Evolutionary conservation across 2,797 vertebrate genomes (phyloP).

Genomic region (Hyperoplus lanceolatus): DNA sequence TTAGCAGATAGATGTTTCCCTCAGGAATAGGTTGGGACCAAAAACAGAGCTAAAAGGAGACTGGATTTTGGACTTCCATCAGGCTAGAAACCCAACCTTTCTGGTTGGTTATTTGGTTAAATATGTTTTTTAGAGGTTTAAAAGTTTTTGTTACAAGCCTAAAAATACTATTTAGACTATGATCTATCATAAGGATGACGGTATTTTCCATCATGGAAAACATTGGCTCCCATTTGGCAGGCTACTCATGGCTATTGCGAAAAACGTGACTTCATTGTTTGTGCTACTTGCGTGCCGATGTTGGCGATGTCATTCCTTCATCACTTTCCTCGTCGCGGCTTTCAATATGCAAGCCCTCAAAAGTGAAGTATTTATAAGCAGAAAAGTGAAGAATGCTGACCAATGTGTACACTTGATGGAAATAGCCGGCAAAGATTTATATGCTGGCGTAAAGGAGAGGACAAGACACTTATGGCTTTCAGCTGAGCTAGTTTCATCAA

Average conservation of each 20-base stretch:
- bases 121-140: background rate
- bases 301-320: constrained; percentile 32
- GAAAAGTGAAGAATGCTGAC: constrained; percentile 36
- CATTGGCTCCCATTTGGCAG: background rate
- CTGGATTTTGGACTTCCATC: background rate
- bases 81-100: background rate
- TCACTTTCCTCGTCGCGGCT: constrained; percentile 29
- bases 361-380: constrained; percentile 30
- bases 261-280: constrained; percentile 44
- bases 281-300: constrained; percentile 23
- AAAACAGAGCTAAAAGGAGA: constrained; percentile 4
- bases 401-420: constrained; percentile 30
- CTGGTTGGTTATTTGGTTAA: no score
- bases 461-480: constrained; percentile 54
- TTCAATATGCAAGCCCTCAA: constrained; percentile 7
- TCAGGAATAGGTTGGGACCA: background rate
- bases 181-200: background rate
- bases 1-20: background rate
- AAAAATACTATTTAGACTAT: background rate
- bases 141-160: background rate
- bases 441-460: constrained; percentile 43
- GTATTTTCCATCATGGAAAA: constrained; percentile 11
- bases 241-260: background rate
- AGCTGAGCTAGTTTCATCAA: constrained; percentile 65
- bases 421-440: constrained; percentile 54